Base-by-base conservation (phyloP, 2,113 vertebrate genomes). In the Neofelis nebulosa region DNA sequence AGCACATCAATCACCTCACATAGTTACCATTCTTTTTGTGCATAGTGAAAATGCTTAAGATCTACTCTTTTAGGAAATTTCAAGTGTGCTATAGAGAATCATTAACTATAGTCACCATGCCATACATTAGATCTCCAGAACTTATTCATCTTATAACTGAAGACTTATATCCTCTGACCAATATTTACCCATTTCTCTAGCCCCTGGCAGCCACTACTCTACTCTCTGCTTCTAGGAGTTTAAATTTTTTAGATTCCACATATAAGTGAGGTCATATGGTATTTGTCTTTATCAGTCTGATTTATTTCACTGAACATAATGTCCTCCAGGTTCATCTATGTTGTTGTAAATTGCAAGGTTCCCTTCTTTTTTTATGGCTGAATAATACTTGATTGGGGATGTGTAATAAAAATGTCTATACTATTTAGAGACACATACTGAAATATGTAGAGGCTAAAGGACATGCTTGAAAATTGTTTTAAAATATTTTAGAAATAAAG, bases 341-440 rank as follows among this genome's bases (percentile, higher is more conserved):
- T 57, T 69, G 50, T 82, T 81, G 27, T 3, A 81, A 82, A n/a
- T 82, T 23, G 12, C 12, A 68, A 55, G 48, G 55, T 69, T 55
- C 21, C 63, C n/a, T 91, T 29, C 45, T 10, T 52, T 66, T 91
- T 87, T 25, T 83, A 27, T 71, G 78, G 48, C 48, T 73, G 29
- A 55, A 83, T 92, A 45, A n/a, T 71, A 73, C 41, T 81, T 18
- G 8, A 18, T 31, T 91, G 69, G 38, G 18, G 16, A 36, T 95
- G 63, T 73, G 8, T 73, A 96, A 96, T 83, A 90, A 97, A 93
- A 91, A 71, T 73, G 21, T 78, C 61, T 71, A 31, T 57, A 52
- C 21, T 74, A 65, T 97, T 94, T 90, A 86, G 55, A 94, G 27
- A 78, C 61, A 12, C 25, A 69, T 92, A 83, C 38, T 89, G 50